phyloP scores from a whole-genome alignment of 2,888 invertebrate genomes.

The Microctonus hyperodae region DNA sequence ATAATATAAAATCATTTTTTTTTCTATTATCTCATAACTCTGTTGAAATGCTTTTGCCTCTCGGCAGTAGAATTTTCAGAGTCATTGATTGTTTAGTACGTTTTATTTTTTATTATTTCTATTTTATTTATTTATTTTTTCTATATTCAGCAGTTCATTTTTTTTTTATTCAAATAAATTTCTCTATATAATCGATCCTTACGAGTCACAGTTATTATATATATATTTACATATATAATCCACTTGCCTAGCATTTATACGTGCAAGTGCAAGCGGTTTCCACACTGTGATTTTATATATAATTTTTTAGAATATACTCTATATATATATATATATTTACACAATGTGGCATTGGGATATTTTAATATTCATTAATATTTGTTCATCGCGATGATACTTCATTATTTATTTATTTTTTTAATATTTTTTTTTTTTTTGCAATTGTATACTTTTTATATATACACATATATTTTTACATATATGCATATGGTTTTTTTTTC shows the following conservation, averaged over 20 bases:
- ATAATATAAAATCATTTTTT: not conserved
- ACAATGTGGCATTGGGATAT: conserved; percentile 39
- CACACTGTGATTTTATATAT: not conserved
- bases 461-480: not conserved
- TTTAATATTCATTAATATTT: conserved; percentile 32
- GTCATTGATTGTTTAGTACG: not conserved
- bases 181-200: conserved; percentile 17
- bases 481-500: not conserved
- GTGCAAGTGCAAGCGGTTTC: conserved; percentile 15
- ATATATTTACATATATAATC: too few relatives aligned
- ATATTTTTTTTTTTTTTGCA: conserved; percentile 31
- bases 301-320: conserved; percentile 8
- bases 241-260: conserved; percentile 13
- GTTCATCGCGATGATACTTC: conserved; percentile 10
- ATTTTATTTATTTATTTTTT: conserved; percentile 6
- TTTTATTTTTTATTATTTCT: not conserved
- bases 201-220: conserved; percentile 1
- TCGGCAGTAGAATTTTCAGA: conserved; percentile 7
- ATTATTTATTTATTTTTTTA: too few relatives aligned
- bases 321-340: conserved; percentile 23
- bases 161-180: not conserved
- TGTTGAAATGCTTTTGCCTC: conserved; percentile 19
- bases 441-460: conserved; percentile 43
- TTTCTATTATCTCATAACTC: conserved; percentile 9
- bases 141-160: conserved; percentile 7